A percentile compares a stretch with the other conserved stretches of the same genome.
phyloP scores from a whole-genome alignment of 2,113 vertebrate genomes.

The Ranitomeya variabilis region DNA sequence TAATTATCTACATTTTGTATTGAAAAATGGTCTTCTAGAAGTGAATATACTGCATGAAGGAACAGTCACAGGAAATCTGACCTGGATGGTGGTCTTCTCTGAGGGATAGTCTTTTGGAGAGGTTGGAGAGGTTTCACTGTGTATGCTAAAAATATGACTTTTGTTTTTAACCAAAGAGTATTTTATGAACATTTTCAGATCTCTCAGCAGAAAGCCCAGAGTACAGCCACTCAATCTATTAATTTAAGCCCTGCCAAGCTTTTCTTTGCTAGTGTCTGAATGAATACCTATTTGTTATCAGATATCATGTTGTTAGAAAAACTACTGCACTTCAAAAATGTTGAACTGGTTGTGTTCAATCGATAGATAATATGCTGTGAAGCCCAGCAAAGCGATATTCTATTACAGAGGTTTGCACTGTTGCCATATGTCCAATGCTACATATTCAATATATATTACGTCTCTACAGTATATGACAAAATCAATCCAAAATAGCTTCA shows the following conservation, averaged over 20 bases:
- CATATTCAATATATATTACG: slow-evolving; percentile 9
- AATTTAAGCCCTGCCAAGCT: background rate
- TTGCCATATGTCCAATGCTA: slow-evolving; percentile 18
- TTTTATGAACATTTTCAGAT: background rate
- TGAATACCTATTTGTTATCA: background rate
- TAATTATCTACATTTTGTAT: no score
- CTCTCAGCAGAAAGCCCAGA: background rate
- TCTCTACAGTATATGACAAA: slow-evolving; percentile 16
- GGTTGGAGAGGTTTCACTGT: no score
- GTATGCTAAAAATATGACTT: no score
- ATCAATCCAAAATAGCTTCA: slow-evolving; percentile 7
- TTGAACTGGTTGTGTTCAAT: slow-evolving; percentile 1
- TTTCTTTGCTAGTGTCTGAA: background rate
- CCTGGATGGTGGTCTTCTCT: no score
- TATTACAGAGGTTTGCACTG: background rate
- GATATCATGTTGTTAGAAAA: background rate
- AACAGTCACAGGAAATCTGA: no score
- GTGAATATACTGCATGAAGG: no score
- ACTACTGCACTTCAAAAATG: background rate
- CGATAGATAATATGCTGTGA: background rate
- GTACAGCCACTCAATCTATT: background rate
- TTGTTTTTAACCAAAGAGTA: no score
- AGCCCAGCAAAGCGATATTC: slow-evolving; percentile 5
- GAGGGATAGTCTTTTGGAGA: no score
- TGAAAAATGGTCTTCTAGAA: no score